phyloP scores from a whole-genome alignment of 2,797 vertebrate species.

The Megalops cyprinoides region DNA sequence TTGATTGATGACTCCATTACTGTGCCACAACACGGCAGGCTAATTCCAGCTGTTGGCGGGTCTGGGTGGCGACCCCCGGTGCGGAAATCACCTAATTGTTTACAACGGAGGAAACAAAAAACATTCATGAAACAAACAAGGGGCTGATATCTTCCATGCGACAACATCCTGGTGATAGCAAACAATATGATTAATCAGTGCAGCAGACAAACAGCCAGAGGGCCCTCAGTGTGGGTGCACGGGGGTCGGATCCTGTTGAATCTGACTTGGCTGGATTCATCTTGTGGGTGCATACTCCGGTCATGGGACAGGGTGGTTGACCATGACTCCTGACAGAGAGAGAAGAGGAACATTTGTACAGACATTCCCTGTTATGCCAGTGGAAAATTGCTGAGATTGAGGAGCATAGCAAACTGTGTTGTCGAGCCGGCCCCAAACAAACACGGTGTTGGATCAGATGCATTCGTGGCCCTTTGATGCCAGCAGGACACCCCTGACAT shows the following conservation, averaged over 20 bases:
- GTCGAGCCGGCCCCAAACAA: too few species aligned
- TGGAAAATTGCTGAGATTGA: not conserved
- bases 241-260: not conserved
- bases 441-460: too few species aligned
- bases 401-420: not conserved
- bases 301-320: not conserved
- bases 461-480: too few species aligned
- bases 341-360: not conserved
- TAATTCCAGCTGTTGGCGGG: not conserved
- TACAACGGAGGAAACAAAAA: constrained; percentile 5
- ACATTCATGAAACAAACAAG: not conserved
- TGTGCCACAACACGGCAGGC: not conserved
- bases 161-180: constrained; percentile 8
- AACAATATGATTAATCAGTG: not conserved
- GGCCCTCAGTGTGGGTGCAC: too few species aligned
- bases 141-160: not conserved
- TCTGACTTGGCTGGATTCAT: not conserved
- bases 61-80: not conserved
- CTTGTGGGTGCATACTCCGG: not conserved
- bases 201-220: not conserved
- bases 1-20: constrained; percentile 3
- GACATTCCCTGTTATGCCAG: not conserved
- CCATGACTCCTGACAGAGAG: not conserved
- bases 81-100: constrained; percentile 6
- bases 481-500: too few species aligned